Evolutionary conservation across 2,888 invertebrate genomes (phyloP).

Genomic region (Megastigmus dorsalis): DNA sequence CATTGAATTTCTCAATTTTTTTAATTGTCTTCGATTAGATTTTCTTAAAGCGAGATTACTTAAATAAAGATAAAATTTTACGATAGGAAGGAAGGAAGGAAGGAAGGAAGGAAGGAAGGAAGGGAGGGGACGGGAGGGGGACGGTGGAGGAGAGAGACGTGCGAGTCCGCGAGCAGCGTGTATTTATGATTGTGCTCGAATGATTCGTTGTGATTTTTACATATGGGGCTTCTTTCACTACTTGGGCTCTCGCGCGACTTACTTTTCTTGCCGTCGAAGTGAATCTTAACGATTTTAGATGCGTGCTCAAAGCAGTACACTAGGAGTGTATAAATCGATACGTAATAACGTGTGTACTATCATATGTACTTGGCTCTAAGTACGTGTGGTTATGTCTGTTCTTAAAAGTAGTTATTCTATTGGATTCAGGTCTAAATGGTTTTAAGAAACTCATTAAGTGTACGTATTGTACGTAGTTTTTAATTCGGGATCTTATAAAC

Average conservation of each 20-base stretch:
- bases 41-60: too few species aligned
- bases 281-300: neutral
- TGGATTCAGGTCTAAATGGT: neutral
- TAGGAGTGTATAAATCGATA: too few species aligned
- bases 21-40: too few species aligned
- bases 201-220: conserved; percentile 3
- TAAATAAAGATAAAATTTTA: too few species aligned
- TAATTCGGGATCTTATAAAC: neutral
- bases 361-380: conserved; percentile 8
- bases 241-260: conserved; percentile 42
- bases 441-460: neutral
- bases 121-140: neutral
- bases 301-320: too few species aligned
- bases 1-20: too few species aligned
- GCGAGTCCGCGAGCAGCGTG: conserved; percentile 25
- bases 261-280: conserved; percentile 22
- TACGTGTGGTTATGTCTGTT: conserved; percentile 27
- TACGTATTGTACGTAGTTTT: neutral
- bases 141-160: neutral
- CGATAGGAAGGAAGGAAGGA: too few species aligned
- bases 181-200: conserved; percentile 37
- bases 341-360: conserved; percentile 11
- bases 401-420: neutral
- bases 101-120: too few species aligned
- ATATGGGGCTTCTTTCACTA: neutral